Percentiles rank a stretch among this genome's conserved stretches.
phyloP scores from a whole-genome alignment of 2,888 invertebrate genomes.

The Clistopyga incitator region DNA sequence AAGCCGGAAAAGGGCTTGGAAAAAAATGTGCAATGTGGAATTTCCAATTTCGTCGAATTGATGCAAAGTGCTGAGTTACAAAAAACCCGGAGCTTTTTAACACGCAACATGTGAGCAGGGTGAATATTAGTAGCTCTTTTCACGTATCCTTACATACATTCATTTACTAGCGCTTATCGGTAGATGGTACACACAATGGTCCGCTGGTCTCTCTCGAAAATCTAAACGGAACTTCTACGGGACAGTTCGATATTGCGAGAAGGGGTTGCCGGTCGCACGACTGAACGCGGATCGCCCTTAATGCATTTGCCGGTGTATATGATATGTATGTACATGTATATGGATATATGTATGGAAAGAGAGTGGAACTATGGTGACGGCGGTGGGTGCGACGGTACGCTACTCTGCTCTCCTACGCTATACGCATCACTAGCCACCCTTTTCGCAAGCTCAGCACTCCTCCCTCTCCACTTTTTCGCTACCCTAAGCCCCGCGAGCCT shows the following conservation, averaged over 20 bases:
- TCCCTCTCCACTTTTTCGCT: conserved; percentile 61
- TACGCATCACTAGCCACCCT: conserved; percentile 84
- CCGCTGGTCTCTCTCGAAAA: conserved; percentile 42
- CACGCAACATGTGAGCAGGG: conserved; percentile 38
- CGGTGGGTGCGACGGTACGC: conserved; percentile 43
- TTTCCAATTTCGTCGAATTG: too few species aligned
- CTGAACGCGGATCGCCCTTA: conserved; percentile 78
- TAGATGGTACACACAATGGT: conserved; percentile 28
- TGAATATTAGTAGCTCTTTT: conserved; percentile 35
- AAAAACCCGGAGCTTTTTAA: conserved; percentile 1
- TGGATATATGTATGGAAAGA: conserved; percentile 43
- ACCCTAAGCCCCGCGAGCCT: conserved; percentile 49
- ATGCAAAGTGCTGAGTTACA: too few species aligned
- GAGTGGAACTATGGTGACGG: conserved; percentile 25
- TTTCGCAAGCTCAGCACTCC: conserved; percentile 83
- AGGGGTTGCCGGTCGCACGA: conserved; percentile 61
- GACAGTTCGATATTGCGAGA: conserved; percentile 67
- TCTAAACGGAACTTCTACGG: conserved; percentile 38
- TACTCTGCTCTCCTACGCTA: conserved; percentile 52
- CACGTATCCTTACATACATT: background rate
- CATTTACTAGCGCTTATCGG: too few species aligned
- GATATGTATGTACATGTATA: conserved; percentile 13
- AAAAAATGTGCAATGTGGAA: too few species aligned
- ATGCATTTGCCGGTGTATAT: conserved; percentile 82
- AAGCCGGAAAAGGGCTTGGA: too few species aligned